Evolutionary conservation across 2,888 invertebrate species (phyloP).

Genomic region (Synergus laeviventris): DNA sequence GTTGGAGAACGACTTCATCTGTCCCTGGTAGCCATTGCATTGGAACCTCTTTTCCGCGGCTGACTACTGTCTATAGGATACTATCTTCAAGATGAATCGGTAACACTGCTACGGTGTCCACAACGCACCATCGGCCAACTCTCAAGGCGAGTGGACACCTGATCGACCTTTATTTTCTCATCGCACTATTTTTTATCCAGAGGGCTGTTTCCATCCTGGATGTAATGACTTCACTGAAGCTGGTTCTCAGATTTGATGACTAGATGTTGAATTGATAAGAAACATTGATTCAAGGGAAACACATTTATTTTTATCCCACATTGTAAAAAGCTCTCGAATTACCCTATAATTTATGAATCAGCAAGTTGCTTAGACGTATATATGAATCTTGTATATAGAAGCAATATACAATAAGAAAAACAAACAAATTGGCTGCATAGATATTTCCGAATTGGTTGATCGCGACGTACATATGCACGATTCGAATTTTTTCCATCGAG

Average conservation of each 20-base stretch:
- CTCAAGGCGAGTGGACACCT: neutral
- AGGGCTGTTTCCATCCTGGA: neutral
- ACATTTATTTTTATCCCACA: too few relatives aligned
- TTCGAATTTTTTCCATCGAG: slow-evolving; percentile 26
- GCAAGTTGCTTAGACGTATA: neutral
- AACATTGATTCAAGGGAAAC: neutral
- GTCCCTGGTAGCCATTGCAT: slow-evolving; percentile 52
- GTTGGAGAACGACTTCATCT: slow-evolving; percentile 53
- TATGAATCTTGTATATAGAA: neutral
- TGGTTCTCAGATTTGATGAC: neutral
- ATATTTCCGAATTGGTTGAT: slow-evolving; percentile 27
- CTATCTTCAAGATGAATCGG: slow-evolving; percentile 66
- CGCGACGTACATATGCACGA: slow-evolving; percentile 2
- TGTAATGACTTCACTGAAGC: neutral
- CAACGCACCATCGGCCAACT: neutral
- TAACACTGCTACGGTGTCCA: slow-evolving; percentile 43
- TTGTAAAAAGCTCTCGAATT: neutral
- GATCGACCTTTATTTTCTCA: neutral
- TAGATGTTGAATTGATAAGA: neutral
- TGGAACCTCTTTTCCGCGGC: slow-evolving; percentile 52
- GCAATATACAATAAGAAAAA: neutral
- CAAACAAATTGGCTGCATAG: slow-evolving; percentile 16
- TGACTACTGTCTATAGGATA: slow-evolving; percentile 61
- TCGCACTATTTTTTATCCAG: neutral
- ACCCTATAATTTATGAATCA: neutral